These are phyloP conservation scores for Mythimna impura DNA, from an alignment of 2,888 invertebrate species.

Conservation along the genomic window DNA sequence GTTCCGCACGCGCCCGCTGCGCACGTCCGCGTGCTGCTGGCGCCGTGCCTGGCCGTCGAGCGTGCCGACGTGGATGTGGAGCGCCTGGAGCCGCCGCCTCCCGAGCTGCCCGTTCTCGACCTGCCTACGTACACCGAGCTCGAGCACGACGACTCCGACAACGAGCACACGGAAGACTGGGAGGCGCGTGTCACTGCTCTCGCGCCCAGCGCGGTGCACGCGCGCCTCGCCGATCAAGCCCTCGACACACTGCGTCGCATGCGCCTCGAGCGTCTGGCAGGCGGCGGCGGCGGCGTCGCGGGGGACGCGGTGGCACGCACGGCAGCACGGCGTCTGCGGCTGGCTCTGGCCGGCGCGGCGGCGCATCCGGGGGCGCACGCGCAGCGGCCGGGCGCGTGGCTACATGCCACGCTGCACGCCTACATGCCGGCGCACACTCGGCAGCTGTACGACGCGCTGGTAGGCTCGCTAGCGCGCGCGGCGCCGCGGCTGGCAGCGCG, in stretches of 20 bases:
- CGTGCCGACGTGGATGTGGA: slow-evolving; percentile 56
- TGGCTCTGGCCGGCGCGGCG: slow-evolving; percentile 68
- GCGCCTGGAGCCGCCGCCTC: slow-evolving; percentile 52
- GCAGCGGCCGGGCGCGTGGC: slow-evolving; percentile 74
- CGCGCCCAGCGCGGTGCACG: slow-evolving; percentile 73
- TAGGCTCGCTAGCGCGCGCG: slow-evolving; percentile 70
- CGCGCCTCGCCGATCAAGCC: slow-evolving; percentile 71
- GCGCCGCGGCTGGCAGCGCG: slow-evolving; percentile 74
- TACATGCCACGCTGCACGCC: slow-evolving; percentile 72
- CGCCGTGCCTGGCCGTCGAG: slow-evolving; percentile 56
- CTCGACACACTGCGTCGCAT: slow-evolving; percentile 68
- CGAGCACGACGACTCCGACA: slow-evolving; percentile 52
- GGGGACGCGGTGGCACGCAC: slow-evolving; percentile 62
- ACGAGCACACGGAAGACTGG: slow-evolving; percentile 67
- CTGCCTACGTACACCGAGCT: slow-evolving; percentile 47
- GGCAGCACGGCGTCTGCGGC: slow-evolving; percentile 70
- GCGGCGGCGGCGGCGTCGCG: slow-evolving; percentile 59
- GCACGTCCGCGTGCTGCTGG: slow-evolving; percentile 71
- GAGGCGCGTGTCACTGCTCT: slow-evolving; percentile 71
- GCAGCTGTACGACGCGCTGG: slow-evolving; percentile 69
- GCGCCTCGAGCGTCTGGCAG: slow-evolving; percentile 71
- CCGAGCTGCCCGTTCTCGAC: slow-evolving; percentile 47
- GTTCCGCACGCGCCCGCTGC: slow-evolving; percentile 63
- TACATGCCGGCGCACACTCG: slow-evolving; percentile 68
- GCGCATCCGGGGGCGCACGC: slow-evolving; percentile 52